phyloP scores from a whole-genome alignment of 2,797 vertebrate species.

The Chloroceryle inda region DNA sequence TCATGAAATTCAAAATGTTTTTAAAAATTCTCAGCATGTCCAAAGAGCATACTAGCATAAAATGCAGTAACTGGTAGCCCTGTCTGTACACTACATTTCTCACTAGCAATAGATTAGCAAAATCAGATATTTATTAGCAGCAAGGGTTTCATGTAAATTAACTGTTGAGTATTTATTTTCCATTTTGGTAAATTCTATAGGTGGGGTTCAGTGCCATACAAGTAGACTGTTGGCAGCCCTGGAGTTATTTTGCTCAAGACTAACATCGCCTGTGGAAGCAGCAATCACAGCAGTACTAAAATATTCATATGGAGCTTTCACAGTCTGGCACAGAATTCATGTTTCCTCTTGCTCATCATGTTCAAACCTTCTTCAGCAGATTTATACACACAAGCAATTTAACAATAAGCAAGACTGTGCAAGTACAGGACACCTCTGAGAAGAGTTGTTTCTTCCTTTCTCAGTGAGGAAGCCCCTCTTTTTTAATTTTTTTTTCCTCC shows the following conservation, averaged over 20 bases:
- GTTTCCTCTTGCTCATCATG: neutral
- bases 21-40: neutral
- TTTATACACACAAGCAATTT: neutral
- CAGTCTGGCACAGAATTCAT: neutral
- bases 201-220: neutral
- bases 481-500: too few relatives aligned
- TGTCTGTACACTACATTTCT: neutral
- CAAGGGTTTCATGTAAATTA: neutral
- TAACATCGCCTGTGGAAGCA: neutral
- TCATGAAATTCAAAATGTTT: neutral
- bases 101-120: neutral
- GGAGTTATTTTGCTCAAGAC: neutral
- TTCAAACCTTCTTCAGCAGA: neutral
- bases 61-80: neutral
- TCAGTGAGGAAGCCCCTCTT: neutral
- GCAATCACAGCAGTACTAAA: neutral
- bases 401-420: neutral
- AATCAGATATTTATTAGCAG: neutral
- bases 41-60: neutral
- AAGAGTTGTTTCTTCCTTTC: neutral
- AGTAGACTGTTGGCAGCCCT: neutral
- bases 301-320: neutral
- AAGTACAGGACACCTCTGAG: neutral
- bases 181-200: neutral
- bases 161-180: neutral